These are phyloP conservation scores for Drosophila diplacantha DNA, from an alignment of 2,888 invertebrate genomes.

Conservation along the genomic window DNA sequence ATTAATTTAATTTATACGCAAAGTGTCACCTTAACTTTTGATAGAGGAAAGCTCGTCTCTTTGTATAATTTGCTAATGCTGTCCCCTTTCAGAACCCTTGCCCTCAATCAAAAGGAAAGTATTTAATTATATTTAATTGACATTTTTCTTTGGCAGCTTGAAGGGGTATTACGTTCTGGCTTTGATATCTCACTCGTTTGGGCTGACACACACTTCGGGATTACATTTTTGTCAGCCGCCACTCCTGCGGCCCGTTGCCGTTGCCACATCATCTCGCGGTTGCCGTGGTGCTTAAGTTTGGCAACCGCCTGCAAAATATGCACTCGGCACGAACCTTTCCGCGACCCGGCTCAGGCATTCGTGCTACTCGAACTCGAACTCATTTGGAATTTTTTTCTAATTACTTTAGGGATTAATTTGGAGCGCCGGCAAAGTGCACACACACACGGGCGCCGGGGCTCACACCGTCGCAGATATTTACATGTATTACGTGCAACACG, in stretches of 20 bases:
- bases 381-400: conserved; percentile 67
- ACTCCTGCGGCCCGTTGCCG: conserved; percentile 10
- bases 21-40: conserved; percentile 2
- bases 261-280: conserved; percentile 32
- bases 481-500: conserved; percentile 62
- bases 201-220: conserved; percentile 46
- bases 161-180: conserved; percentile 16
- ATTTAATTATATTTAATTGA: conserved; percentile 38
- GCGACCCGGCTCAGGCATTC: conserved; percentile 27
- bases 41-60: not conserved
- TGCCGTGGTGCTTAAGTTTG: conserved; percentile 51
- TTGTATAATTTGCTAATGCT: conserved; percentile 1
- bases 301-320: conserved; percentile 60
- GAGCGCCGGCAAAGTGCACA: conserved; percentile 55
- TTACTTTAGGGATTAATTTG: conserved; percentile 74
- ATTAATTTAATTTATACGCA: not conserved
- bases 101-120: conserved; percentile 26
- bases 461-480: conserved; percentile 44
- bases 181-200: conserved; percentile 40
- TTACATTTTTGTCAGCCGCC: conserved; percentile 29
- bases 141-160: conserved; percentile 24
- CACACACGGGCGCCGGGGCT: conserved; percentile 19
- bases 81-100: conserved; percentile 18
- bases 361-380: conserved; percentile 66
- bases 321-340: conserved; percentile 65